phyloP scores from a whole-genome alignment of 2,797 vertebrate species.

The Megaceryle alcyon region DNA sequence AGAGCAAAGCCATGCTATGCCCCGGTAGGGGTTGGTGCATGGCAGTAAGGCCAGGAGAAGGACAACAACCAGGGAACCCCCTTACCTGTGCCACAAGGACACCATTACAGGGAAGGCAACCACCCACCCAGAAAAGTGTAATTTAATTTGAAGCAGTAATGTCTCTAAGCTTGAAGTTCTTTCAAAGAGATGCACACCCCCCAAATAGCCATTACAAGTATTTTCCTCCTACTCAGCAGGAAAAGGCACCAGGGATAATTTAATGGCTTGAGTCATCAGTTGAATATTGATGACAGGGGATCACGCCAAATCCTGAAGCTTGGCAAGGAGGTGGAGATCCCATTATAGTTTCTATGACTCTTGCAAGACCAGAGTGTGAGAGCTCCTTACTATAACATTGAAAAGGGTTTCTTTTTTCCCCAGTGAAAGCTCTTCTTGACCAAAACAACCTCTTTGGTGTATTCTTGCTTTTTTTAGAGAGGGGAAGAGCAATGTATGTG shows the following conservation, averaged over 20 bases:
- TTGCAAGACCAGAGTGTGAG: neutral
- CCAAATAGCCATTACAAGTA: neutral
- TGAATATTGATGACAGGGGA: neutral
- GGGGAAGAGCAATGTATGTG: neutral
- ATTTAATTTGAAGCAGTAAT: neutral
- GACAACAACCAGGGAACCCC: neutral
- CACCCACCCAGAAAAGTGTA: neutral
- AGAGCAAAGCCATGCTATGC: neutral
- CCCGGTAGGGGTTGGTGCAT: neutral
- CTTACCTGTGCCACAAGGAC: neutral
- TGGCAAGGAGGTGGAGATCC: neutral
- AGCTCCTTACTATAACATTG: neutral
- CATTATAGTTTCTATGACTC: neutral
- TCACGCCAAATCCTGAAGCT: neutral
- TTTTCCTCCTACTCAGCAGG: slow-evolving; percentile 20
- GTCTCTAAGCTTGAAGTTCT: neutral
- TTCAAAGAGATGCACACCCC: neutral
- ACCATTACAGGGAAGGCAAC: neutral
- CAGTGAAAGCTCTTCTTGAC: neutral
- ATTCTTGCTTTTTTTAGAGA: neutral
- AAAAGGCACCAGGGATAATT: slow-evolving; percentile 19
- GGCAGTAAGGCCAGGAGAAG: neutral
- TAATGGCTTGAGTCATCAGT: slow-evolving; percentile 15
- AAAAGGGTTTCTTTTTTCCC: neutral
- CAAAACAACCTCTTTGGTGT: neutral